phyloP scores from a whole-genome alignment of 2,113 vertebrate genomes.

The Mystacornis crossleyi region DNA sequence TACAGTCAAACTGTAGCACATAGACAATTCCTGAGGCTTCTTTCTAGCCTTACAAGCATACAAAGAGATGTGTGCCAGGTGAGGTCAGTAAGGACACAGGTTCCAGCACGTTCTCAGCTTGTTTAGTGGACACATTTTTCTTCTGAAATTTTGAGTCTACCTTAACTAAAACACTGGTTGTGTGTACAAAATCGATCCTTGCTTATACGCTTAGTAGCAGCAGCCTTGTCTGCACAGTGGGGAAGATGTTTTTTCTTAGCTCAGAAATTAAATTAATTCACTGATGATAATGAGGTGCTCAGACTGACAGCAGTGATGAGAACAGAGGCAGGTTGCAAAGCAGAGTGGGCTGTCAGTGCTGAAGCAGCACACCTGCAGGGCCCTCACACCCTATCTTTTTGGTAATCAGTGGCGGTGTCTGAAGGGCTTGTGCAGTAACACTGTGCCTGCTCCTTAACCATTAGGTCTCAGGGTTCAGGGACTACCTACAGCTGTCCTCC shows the following conservation, averaged over 20 bases:
- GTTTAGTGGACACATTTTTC: background rate
- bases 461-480: background rate
- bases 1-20: background rate
- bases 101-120: background rate
- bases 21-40: background rate
- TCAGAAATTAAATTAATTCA: background rate
- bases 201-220: background rate
- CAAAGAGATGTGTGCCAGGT: background rate
- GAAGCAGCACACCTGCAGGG: background rate
- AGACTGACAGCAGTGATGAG: background rate
- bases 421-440: background rate
- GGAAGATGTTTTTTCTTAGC: background rate
- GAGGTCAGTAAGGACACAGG: background rate
- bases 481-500: background rate
- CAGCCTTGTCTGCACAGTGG: background rate
- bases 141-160: background rate
- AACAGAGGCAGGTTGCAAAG: background rate
- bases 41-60: rapidly evolving
- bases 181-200: background rate
- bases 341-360: background rate
- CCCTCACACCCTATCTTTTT: rapidly evolving
- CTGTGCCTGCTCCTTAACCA: rapidly evolving
- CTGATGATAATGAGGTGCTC: background rate
- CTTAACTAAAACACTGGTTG: background rate
- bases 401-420: background rate